Percentiles rank a stretch among this genome's conserved stretches.
These are phyloP conservation scores for Percopsis transmontana DNA, from an alignment of 2,113 vertebrate genomes.

Conservation along the genomic window DNA sequence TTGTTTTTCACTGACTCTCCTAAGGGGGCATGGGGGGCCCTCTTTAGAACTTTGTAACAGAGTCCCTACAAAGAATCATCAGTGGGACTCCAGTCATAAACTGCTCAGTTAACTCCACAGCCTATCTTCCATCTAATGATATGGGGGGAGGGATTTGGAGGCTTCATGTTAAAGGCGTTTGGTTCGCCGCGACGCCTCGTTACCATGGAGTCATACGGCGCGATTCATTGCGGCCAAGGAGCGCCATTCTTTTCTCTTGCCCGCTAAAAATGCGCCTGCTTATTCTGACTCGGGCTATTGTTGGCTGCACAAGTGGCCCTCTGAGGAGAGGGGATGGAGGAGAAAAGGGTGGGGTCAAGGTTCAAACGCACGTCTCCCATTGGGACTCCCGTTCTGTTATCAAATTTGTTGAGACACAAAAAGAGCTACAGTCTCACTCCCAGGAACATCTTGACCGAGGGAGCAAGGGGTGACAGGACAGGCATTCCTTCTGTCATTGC, in stretches of 20 bases:
- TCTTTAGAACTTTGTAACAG: constrained; percentile 39
- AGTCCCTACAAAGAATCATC: constrained; percentile 67
- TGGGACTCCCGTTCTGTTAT: constrained; percentile 69
- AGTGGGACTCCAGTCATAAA: constrained; percentile 72
- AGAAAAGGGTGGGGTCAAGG: constrained; percentile 75
- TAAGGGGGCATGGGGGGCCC: constrained; percentile 56
- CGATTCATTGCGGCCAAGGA: constrained; percentile 62
- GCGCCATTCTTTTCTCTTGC: constrained; percentile 70
- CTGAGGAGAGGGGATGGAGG: constrained; percentile 68
- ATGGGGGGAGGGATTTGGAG: constrained; percentile 25
- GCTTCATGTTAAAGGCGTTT: constrained; percentile 39
- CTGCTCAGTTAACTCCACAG: constrained; percentile 62
- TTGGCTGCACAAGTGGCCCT: constrained; percentile 79
- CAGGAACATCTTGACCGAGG: constrained; percentile 56
- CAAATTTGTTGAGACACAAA: constrained; percentile 78
- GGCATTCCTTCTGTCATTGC: constrained; percentile 37
- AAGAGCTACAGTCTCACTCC: constrained; percentile 67
- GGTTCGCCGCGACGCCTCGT: constrained; percentile 58
- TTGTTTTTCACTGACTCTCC: constrained; percentile 58
- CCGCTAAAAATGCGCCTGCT: constrained; percentile 58
- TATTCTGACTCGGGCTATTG: constrained; percentile 79
- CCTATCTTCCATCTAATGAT: constrained; percentile 70
- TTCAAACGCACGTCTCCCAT: constrained; percentile 70
- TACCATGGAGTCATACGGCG: constrained; percentile 82
- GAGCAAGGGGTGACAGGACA: constrained; percentile 46